These are phyloP conservation scores for Lycocerus yunnanus DNA, from an alignment of 2,888 invertebrate species.

Conservation along the genomic window DNA sequence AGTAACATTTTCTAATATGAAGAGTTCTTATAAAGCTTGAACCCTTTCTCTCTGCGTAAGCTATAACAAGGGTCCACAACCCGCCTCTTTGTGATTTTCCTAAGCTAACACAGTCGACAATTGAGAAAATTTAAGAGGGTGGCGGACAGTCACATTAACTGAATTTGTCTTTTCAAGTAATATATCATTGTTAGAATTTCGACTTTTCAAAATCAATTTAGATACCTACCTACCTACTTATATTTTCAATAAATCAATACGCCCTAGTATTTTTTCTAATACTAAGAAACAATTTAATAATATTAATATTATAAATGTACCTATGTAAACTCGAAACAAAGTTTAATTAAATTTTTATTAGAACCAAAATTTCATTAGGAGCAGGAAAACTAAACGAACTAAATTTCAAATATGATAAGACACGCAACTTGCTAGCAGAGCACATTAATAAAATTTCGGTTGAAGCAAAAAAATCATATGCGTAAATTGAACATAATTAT, in stretches of 20 bases:
- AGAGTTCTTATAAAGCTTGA: conserved; percentile 10
- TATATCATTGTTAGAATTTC: conserved; percentile 13
- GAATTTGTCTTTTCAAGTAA: conserved; percentile 15
- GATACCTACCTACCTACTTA: neutral
- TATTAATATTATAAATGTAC: neutral
- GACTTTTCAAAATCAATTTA: neutral
- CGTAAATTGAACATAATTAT: neutral
- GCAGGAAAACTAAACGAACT: neutral
- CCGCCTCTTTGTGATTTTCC: conserved; percentile 26
- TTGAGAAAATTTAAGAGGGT: conserved; percentile 27
- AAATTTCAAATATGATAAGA: neutral
- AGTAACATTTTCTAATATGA: neutral
- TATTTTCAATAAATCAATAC: neutral
- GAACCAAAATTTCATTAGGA: neutral
- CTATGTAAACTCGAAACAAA: neutral
- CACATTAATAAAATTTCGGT: neutral
- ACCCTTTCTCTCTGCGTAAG: conserved; percentile 21
- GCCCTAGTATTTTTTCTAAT: neutral
- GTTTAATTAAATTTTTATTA: neutral
- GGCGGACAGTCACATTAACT: conserved; percentile 21
- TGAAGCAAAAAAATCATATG: neutral
- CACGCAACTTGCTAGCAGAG: neutral
- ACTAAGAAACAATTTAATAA: neutral
- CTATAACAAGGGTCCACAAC: conserved; percentile 23
- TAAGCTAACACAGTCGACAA: conserved; percentile 25